Base-by-base conservation (phyloP, 2,113 vertebrate species). In the Siniperca chuatsi region DNA sequence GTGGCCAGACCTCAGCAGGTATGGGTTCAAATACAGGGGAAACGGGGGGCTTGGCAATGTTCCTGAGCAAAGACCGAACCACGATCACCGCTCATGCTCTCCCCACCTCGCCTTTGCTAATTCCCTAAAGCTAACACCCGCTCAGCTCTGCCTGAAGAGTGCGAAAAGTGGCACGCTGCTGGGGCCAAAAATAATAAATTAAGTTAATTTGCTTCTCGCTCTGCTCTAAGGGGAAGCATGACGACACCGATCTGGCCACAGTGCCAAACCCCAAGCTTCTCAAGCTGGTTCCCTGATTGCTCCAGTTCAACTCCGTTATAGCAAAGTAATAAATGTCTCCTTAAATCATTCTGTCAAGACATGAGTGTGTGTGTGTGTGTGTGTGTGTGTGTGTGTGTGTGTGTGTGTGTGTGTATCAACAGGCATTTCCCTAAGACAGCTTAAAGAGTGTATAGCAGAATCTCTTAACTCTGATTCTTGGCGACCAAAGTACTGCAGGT, bases 121-220 rank as follows among this genome's bases (percentile, higher is more conserved):
- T 87, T 93, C 90, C 84, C 92, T 37, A 75, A 89, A 89, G 90
- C 83, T 83, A 90, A 85, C 94, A 89, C 69, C n/a, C 71, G 75
- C 80, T 76, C 88, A 33, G 86, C 87, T 68, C 80, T 82, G 87
- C 81, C 88, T 75, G 83, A 66, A 76, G 89, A 83, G 90, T 90
- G 89, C n/a, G 71, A 92, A 89, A 89, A 87, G 83, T 84, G 92
- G 80, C 87, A 91, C 4, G 75, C 74, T 33, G 74, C 73, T 2
- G 11, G 78, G 81, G 95, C 94, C 94, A 95, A 93, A 93, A 93
- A 93, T 93, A 96, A 95, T 93, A 95, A 89, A 93, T 94, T 89
- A 92, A 91, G 78, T 90, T 82, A 89, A 91, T 95, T 93, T 93
- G 85, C 87, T 85, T 87, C 91, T 91, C 82, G 18, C 77, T 91